phyloP scores from a whole-genome alignment of 2,888 invertebrate species.

The Entomobrya multifasciata region DNA sequence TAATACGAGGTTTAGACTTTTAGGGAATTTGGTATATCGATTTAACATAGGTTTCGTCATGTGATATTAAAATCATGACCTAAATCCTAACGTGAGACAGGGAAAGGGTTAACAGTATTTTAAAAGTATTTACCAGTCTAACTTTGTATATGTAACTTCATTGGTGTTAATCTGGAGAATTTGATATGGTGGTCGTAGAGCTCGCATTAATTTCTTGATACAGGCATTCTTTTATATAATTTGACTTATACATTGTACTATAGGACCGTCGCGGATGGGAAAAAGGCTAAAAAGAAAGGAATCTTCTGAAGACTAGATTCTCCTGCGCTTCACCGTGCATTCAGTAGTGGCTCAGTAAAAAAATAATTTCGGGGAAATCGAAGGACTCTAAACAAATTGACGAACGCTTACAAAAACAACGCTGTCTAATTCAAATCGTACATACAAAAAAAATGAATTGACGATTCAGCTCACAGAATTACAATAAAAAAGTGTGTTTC shows the following conservation, averaged over 20 bases:
- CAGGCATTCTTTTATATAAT: constrained; percentile 15
- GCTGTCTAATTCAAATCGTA: constrained; percentile 37
- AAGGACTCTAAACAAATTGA: constrained; percentile 44
- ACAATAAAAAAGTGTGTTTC: constrained; percentile 51
- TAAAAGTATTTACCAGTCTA: too few relatives aligned
- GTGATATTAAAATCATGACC: too few relatives aligned
- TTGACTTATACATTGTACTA: constrained; percentile 53
- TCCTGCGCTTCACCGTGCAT: constrained; percentile 54
- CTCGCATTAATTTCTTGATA: too few relatives aligned
- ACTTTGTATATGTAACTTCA: too few relatives aligned
- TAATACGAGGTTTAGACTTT: too few relatives aligned
- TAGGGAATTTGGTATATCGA: too few relatives aligned
- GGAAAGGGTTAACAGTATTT: too few relatives aligned
- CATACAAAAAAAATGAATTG: constrained; percentile 37
- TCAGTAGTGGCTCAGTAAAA: constrained; percentile 54
- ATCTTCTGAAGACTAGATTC: constrained; percentile 85
- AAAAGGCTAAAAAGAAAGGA: constrained; percentile 92
- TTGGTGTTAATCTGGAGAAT: too few relatives aligned
- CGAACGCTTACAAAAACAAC: constrained; percentile 60
- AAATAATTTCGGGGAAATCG: constrained; percentile 8
- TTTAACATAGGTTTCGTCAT: too few relatives aligned
- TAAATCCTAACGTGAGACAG: too few relatives aligned
- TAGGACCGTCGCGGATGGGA: constrained; percentile 91
- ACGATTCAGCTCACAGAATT: constrained; percentile 52
- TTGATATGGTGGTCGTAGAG: too few relatives aligned